Evolutionary conservation across 23 tunicate species (phyloP), one percentile per base, ranked within the genome.

Genomic region (Trididemnum clinides): DNA sequence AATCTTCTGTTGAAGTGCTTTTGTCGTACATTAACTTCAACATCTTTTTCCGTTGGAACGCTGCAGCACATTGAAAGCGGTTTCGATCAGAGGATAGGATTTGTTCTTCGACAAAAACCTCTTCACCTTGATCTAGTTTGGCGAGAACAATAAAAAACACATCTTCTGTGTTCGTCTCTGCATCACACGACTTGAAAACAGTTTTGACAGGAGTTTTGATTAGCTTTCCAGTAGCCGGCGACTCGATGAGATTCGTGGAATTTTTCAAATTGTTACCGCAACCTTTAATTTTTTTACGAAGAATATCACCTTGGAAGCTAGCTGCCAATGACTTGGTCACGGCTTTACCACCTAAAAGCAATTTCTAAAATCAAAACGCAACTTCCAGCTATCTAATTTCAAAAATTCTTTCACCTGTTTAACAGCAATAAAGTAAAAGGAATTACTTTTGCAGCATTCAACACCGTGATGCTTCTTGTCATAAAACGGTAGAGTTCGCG

Each of bases 1-100:
- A 51, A 33, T 73, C 82, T 7, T 58, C 54, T 20, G 88, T 85
- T 2, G 74, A 33, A 0, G 88, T 57, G 80, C 88, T 74, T 74
- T 85, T 85, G 74, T 85, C 88, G 29, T 37, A 73, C 31, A 39
- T 36, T 3, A 28, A 6, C 29, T 73, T 73, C 57, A 18, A 36
- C 5, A 73, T 28, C 25, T 73, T 73, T 3, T 18, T 38, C 7
- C 7, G 57, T 22, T 38, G 37, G 10, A 2, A 2, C 6, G 33
- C 27, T 7, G 57, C 3, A 7, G 2, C 57, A 37, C 57, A 29
- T 38, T 73, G 18, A 28, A 36, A 73, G 12, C 28, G 18, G 1
- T 20, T 5, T 5, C 57, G 2, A 37, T 73, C 25, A 15, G 80
- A 6, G 19, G 31, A 2, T 6, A 73, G 57, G 18, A 73, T 28